Percentiles rank a stretch among this genome's conserved stretches.
These are phyloP conservation scores for Steinernema khuongi DNA, from an alignment of 1,140 invertebrate genomes.

Conservation along the genomic window DNA sequence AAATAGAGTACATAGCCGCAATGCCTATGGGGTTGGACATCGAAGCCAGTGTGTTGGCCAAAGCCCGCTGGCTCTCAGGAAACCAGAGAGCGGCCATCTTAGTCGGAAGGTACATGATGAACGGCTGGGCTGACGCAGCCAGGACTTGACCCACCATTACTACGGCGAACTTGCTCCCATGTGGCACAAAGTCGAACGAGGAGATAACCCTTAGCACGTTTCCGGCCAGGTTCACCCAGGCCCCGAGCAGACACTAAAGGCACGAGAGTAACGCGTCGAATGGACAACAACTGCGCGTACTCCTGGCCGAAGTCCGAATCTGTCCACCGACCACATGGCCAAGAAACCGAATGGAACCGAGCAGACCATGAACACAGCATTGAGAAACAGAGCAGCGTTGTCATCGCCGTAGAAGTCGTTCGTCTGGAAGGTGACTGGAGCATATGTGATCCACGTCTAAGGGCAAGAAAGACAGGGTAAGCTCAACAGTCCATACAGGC, in stretches of 20 bases:
- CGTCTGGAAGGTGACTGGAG: slow-evolving; percentile 61
- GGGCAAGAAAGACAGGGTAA: slow-evolving; percentile 26
- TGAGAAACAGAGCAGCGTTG: slow-evolving; percentile 60
- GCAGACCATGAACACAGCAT: slow-evolving; percentile 61
- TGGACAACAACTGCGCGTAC: slow-evolving; percentile 51
- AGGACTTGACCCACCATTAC: slow-evolving; percentile 49
- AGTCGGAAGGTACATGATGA: slow-evolving; percentile 54
- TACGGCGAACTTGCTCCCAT: slow-evolving; percentile 42
- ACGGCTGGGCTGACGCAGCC: slow-evolving; percentile 50
- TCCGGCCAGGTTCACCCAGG: slow-evolving; percentile 62
- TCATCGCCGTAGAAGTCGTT: slow-evolving; percentile 59
- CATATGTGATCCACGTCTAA: slow-evolving; percentile 63
- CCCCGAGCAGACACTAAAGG: slow-evolving; percentile 60
- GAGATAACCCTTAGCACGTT: slow-evolving; percentile 58
- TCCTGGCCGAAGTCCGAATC: slow-evolving; percentile 60
- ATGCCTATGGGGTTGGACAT: slow-evolving; percentile 55
- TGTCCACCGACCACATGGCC: slow-evolving; percentile 62
- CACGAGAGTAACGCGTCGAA: neutral
- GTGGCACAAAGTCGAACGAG: slow-evolving; percentile 32
- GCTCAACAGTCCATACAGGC: neutral
- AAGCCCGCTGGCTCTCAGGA: slow-evolving; percentile 48
- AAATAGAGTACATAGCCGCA: slow-evolving; percentile 49
- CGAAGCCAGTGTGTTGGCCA: slow-evolving; percentile 49
- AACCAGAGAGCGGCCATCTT: slow-evolving; percentile 55
- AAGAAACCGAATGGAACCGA: slow-evolving; percentile 61